These are phyloP conservation scores for Athalia circularis DNA, from an alignment of 2,888 invertebrate species.

Conservation along the genomic window DNA sequence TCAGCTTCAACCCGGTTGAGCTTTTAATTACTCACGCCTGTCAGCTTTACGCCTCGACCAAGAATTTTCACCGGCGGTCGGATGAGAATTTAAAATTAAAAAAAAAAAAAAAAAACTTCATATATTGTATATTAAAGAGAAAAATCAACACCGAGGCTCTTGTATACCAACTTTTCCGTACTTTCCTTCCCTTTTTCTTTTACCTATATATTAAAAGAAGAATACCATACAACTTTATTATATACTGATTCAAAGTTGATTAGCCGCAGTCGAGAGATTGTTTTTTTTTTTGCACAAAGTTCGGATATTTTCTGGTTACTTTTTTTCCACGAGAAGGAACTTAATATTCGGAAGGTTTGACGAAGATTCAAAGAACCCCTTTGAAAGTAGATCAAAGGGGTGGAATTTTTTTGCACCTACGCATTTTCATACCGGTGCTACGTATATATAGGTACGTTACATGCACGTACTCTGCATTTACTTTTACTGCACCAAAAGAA, in stretches of 20 bases:
- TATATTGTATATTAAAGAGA: neutral
- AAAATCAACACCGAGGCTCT: neutral
- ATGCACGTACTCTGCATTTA: no score
- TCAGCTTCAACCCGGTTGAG: constrained; percentile 3
- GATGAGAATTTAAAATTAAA: constrained; percentile 9
- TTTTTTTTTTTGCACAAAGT: no score
- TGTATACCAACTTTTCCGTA: neutral
- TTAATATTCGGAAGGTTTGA: no score
- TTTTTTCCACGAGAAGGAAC: no score
- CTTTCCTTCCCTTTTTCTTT: neutral
- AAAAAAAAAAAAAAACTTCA: neutral
- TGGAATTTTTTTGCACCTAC: no score
- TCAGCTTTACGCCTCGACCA: neutral
- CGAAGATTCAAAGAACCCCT: no score
- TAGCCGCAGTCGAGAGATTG: neutral
- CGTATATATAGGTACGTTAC: no score
- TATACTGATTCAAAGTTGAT: neutral
- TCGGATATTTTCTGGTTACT: no score
- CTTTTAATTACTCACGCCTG: constrained; percentile 38
- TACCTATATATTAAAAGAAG: neutral
- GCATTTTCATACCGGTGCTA: no score
- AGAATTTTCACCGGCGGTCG: neutral
- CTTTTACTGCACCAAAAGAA: no score
- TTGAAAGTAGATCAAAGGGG: no score
- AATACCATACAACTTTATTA: neutral